Base-by-base conservation (phyloP, 2,797 vertebrate genomes). In the Malacoctenus gilli region DNA sequence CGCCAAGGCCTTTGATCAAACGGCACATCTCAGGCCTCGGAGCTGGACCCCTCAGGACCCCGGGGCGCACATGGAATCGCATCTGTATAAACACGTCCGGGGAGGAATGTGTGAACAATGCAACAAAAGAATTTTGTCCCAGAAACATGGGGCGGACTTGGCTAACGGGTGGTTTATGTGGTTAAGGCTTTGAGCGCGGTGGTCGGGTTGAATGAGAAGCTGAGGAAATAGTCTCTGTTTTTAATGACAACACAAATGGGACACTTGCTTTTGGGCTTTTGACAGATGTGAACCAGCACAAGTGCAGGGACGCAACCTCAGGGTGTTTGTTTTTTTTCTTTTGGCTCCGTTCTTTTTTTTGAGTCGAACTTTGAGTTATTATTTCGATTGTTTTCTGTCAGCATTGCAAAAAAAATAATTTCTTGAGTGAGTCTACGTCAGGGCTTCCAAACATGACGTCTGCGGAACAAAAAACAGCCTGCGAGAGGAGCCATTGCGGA, bases 1-100 rank as follows among this genome's bases (percentile, higher is more conserved):
- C 66, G 83, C 90, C 77, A 85, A 90, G 90, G 92, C 92, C 96
- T 98, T 99, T 99, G 96, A 98, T 98, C 95, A 93, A n/a, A 72
- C 72, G 11, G 85, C 92, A 91, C 94, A 91, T 95, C 85, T 93
- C 72, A 85, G 89, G 89, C 89, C 87, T 90, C 86, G 88, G 92
- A 89, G 91, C 80, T 83, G 63, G 74, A 73, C 75, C 80, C 70
- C 63, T 81, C 48, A 32, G 59, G 71, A 91, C 83, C 92, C 93
- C 92, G 31, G 80, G 76, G 82, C 59, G 85, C 89, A 95, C 92
- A 94, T 93, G 92, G 93, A 88, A 92, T 91, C 85, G 91, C 96
- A 98, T 98, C 97, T 99, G 97, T 97, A 89, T 92, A 96, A 99
- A 99, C 95, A 98, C 70, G 91, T 91, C 92, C 92, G 8, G 43